Base-by-base conservation (phyloP, 2,113 vertebrate genomes). In the Ariopsis seemanni region DNA sequence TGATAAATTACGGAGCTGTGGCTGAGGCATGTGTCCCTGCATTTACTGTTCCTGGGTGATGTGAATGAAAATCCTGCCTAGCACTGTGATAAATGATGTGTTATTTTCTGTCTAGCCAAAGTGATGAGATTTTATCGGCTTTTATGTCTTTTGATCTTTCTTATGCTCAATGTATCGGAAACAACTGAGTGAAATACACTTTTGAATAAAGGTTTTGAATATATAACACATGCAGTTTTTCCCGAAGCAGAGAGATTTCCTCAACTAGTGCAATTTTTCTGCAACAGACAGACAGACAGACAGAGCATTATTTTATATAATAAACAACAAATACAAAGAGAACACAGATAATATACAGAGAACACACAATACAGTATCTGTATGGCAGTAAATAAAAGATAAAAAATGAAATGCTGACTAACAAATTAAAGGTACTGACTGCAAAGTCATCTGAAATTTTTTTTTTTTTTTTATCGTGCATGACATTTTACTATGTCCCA, bases 61-160 rank as follows among this genome's bases (percentile, higher is more conserved):
- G 55, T 85, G 84, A 85, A 78, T 65, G n/a, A 62, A 65, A 27
- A 52, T 34, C 25, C 48, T 52, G 20, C 52, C 48, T 12, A 52
- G 20, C 7, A 48, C 7, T 48, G 27, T 48, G 71, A 48, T 9
- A 7, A 34, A 6, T 1, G 7, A 18, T 72, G 30, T 11, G 72
- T 18, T 22, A 22, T 50, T 22, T 48, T 50, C 18, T 22, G 7
- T 50, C 72, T 75, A 34, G 69, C 69, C 69, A 18, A 7, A 78
- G 75, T 78, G 75, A 78, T 78, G 75, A 55, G 75, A 55, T 27
- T 78, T 78, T 55, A 78, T 78, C 20, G 50, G 4, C 25, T 52
- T 78, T 78, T 78, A 55, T n/a, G 6, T 27, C 25, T 55, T 27
- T 78, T 78, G 25, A 78, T 55, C 25, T 10, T 48, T 55, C 52